Conservation (phyloP, 2,888 invertebrate genomes). For the Hydrotaea diabolus region DNA sequence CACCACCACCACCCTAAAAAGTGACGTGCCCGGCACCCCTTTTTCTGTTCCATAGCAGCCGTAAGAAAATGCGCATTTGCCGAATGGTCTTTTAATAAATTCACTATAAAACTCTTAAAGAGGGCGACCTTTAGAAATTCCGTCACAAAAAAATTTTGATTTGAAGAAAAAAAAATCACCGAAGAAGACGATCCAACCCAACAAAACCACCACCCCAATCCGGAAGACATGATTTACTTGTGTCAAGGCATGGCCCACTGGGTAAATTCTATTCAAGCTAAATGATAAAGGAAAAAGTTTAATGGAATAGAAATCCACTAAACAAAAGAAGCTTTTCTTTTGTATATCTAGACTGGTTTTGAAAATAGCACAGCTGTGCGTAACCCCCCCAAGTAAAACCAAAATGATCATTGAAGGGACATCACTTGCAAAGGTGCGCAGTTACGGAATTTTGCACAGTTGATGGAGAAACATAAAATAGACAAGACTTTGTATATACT, state of each 20-base stretch:
- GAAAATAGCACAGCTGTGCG: constrained; percentile 54
- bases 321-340: constrained; percentile 51
- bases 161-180: background rate
- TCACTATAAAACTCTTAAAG: constrained; percentile 28
- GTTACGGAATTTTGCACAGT: constrained; percentile 59
- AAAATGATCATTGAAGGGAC: constrained; percentile 14
- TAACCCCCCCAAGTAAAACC: background rate
- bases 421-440: constrained; percentile 54
- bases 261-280: constrained; percentile 24
- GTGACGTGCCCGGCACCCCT: constrained; percentile 21
- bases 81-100: constrained; percentile 1
- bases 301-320: background rate
- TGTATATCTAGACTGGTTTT: background rate
- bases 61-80: constrained; percentile 63
- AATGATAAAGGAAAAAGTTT: background rate
- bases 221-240: constrained; percentile 18
- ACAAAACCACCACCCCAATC: constrained; percentile 61
- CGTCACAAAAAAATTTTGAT: background rate
- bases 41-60: background rate
- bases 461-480: constrained; percentile 26
- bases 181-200: constrained; percentile 32
- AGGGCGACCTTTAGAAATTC: constrained; percentile 47
- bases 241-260: constrained; percentile 47
- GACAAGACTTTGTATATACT: background rate
- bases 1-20: constrained; percentile 56